Percentiles rank a stretch among this genome's conserved stretches.
Evolutionary conservation across 2,888 invertebrate species (phyloP).

Genomic region (Hesperia comma): DNA sequence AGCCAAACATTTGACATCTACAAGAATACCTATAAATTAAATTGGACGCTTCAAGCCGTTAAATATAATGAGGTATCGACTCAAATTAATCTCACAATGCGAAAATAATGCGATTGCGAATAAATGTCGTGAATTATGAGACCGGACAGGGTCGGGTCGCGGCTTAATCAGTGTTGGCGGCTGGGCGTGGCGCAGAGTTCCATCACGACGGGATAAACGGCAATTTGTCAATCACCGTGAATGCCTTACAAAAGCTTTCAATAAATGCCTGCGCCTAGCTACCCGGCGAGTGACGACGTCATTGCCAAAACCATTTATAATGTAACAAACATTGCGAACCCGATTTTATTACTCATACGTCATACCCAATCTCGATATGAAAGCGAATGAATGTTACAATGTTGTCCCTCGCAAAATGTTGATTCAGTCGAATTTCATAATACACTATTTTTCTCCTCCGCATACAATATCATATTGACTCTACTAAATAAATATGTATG

Average conservation of each 20-base stretch:
- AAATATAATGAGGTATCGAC: slow-evolving; percentile 18
- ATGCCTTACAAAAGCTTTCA: slow-evolving; percentile 44
- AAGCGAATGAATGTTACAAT: slow-evolving; percentile 29
- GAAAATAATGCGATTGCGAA: slow-evolving; percentile 30
- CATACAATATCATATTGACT: slow-evolving; percentile 18
- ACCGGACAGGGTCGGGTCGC: slow-evolving; percentile 34
- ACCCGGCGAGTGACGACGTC: slow-evolving; percentile 19
- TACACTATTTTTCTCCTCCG: slow-evolving; percentile 10
- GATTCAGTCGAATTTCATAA: slow-evolving; percentile 12
- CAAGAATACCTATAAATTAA: background rate
- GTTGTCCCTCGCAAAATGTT: slow-evolving; percentile 1
- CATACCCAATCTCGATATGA: slow-evolving; percentile 45
- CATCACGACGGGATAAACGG: slow-evolving; percentile 64
- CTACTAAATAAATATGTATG: slow-evolving; percentile 38
- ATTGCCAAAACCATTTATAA: slow-evolving; percentile 51
- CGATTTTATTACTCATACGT: slow-evolving; percentile 52
- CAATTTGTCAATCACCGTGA: slow-evolving; percentile 75
- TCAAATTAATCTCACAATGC: slow-evolving; percentile 25
- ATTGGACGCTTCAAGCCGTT: background rate
- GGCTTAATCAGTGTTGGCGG: slow-evolving; percentile 63
- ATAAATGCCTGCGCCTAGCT: slow-evolving; percentile 38
- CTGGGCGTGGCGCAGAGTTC: slow-evolving; percentile 51
- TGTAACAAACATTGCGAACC: slow-evolving; percentile 51
- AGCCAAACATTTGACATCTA: background rate
- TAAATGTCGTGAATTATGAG: slow-evolving; percentile 31